Evolutionary conservation across 1,140 invertebrate genomes (phyloP).

Genomic region (Nautilus pompilius): DNA sequence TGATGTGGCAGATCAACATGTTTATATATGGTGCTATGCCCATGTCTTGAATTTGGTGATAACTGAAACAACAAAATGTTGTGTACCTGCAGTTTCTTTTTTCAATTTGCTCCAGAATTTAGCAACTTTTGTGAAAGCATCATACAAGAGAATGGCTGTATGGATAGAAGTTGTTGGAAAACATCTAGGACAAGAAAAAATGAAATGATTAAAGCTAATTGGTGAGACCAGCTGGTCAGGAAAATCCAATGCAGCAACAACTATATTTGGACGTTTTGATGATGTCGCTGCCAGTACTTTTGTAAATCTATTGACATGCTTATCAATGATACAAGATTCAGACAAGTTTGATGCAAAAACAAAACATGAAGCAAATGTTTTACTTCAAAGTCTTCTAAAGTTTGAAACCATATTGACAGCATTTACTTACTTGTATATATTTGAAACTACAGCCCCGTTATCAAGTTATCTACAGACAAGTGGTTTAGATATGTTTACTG

Average conservation of each 20-base stretch:
- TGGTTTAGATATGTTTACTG: too few relatives aligned
- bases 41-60: neutral
- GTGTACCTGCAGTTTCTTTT: neutral
- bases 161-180: conserved; percentile 1
- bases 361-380: too few relatives aligned
- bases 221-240: conserved; percentile 1
- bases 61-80: neutral
- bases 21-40: neutral
- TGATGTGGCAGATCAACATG: neutral
- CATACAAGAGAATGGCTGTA: neutral
- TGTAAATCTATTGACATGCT: neutral
- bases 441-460: too few relatives aligned
- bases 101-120: neutral
- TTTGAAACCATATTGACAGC: too few relatives aligned
- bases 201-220: neutral
- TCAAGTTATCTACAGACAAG: too few relatives aligned
- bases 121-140: neutral
- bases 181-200: conserved; percentile 1
- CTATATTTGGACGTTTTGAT: neutral
- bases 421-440: too few relatives aligned
- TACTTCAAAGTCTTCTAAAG: too few relatives aligned
- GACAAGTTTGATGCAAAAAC: too few relatives aligned
- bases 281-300: neutral
- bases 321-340: too few relatives aligned
- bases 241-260: neutral